A percentile compares a stretch with the other conserved stretches of the same genome.
Evolutionary conservation across 2,888 invertebrate species (phyloP).

Genomic region (Cactoblastis cactorum): DNA sequence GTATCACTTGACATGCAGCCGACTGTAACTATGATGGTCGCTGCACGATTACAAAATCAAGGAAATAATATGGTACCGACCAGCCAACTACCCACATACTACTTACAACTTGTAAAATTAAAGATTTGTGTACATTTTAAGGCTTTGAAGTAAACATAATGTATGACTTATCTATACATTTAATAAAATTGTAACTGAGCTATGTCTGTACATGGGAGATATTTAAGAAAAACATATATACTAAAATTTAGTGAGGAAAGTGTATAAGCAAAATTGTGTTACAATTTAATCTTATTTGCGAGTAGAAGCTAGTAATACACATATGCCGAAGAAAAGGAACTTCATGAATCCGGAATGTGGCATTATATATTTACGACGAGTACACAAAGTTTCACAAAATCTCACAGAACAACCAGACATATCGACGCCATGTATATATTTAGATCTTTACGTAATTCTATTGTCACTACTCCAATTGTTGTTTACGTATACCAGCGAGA

Average conservation of each 20-base stretch:
- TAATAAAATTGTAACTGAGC: no score
- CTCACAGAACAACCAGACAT: not conserved
- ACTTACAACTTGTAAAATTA: no score
- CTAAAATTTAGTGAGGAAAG: no score
- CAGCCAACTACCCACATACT: not conserved
- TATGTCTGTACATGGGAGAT: no score
- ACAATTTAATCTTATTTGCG: not conserved
- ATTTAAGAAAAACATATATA: no score
- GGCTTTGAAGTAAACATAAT: no score
- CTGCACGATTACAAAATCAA: not conserved
- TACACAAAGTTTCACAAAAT: not conserved
- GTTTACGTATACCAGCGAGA: not conserved
- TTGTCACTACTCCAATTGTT: not conserved
- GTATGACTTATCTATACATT: no score
- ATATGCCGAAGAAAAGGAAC: no score
- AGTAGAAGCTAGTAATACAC: no score
- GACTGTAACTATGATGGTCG: not conserved
- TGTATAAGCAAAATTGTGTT: no score
- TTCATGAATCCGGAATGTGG: not conserved
- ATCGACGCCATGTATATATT: not conserved
- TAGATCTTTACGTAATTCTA: conserved; percentile 5
- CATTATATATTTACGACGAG: not conserved
- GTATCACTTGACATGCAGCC: no score
- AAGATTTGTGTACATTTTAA: not conserved
- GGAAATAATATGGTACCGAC: not conserved